phyloP scores from a whole-genome alignment of 2,113 vertebrate species.

The Chroicocephalus ridibundus region DNA sequence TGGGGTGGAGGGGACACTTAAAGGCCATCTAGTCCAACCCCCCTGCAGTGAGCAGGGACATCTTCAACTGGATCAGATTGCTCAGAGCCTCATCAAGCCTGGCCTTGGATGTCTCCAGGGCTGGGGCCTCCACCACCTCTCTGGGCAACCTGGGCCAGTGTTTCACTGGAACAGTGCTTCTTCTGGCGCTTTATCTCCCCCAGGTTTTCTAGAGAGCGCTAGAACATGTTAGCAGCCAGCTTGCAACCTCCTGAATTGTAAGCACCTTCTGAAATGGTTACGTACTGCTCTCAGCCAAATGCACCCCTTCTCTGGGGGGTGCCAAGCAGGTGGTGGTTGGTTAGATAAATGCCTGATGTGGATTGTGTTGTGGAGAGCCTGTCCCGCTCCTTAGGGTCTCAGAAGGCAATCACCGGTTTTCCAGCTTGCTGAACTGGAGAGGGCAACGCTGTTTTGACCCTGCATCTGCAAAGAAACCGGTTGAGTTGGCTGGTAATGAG shows the following conservation, averaged over 20 bases:
- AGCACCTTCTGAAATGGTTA: background rate
- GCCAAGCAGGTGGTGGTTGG: background rate
- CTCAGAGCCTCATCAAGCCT: too few species aligned
- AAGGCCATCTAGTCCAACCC: too few species aligned
- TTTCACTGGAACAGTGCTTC: too few species aligned
- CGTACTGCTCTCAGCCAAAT: rapidly evolving
- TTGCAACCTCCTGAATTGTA: background rate
- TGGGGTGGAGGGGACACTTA: too few species aligned
- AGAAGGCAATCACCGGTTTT: background rate
- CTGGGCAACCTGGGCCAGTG: too few species aligned
- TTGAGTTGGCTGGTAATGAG: background rate
- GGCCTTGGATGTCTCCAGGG: too few species aligned
- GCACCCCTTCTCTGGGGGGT: rapidly evolving
- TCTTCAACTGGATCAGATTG: too few species aligned
- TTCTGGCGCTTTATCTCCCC: background rate
- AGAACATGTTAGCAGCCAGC: background rate
- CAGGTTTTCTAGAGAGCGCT: background rate
- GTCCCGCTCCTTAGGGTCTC: background rate
- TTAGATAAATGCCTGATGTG: background rate
- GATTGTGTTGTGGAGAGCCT: background rate
- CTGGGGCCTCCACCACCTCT: too few species aligned
- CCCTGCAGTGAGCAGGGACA: too few species aligned
- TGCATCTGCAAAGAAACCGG: rapidly evolving
- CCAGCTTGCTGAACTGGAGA: background rate
- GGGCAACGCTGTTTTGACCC: background rate